phyloP scores from a whole-genome alignment of 2,888 invertebrate species.

The Merodon equestris region DNA sequence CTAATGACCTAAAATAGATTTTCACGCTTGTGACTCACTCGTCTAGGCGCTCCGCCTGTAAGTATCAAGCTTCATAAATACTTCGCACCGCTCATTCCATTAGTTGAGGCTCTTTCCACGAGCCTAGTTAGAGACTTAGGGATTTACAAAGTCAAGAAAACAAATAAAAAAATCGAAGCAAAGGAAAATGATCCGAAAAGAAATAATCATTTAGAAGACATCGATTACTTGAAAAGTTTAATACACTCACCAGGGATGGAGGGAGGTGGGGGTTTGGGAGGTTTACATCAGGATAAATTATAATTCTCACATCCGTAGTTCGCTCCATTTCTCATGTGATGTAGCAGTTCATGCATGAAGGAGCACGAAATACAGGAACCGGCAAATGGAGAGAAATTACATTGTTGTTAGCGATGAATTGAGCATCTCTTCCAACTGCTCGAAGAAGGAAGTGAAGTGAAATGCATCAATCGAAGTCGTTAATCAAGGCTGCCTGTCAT shows the following conservation, averaged over 20 bases:
- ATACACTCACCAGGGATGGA: slow-evolving; percentile 44
- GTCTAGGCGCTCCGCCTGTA: no score
- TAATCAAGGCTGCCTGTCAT: slow-evolving; percentile 65
- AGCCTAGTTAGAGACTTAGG: no score
- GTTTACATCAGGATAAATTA: slow-evolving; percentile 65
- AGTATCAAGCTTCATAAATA: no score
- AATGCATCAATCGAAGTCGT: slow-evolving; percentile 68
- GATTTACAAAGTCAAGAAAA: no score
- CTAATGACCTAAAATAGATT: no score
- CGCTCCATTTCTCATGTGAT: slow-evolving; percentile 65
- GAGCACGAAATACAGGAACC: slow-evolving; percentile 49
- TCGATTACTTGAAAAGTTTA: slow-evolving; percentile 65
- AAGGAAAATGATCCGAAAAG: background rate
- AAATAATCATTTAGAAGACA: slow-evolving; percentile 44
- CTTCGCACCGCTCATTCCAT: no score
- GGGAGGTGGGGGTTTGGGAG: background rate
- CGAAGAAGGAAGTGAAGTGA: slow-evolving; percentile 58
- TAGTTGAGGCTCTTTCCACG: no score
- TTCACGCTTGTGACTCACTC: no score
- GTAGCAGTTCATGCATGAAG: slow-evolving; percentile 63
- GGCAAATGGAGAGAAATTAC: slow-evolving; percentile 45
- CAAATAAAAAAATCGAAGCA: background rate
- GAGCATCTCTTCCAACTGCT: slow-evolving; percentile 35
- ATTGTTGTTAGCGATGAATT: slow-evolving; percentile 64
- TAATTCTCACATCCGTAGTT: slow-evolving; percentile 66